These are phyloP conservation scores for Acronicta leporina DNA, from an alignment of 2,888 invertebrate genomes.

Conservation along the genomic window DNA sequence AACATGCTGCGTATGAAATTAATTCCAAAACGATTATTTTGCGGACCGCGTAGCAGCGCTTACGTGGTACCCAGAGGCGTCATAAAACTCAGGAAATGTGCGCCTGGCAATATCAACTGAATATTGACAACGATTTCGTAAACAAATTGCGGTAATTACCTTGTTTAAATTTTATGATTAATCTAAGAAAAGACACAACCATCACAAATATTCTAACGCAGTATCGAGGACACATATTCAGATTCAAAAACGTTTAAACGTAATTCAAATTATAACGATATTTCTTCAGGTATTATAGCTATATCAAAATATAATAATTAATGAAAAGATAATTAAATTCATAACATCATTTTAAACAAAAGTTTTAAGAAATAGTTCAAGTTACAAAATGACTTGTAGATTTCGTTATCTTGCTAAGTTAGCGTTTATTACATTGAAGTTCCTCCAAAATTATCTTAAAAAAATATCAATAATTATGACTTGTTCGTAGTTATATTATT, in stretches of 20 bases:
- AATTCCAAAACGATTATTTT: conserved; percentile 32
- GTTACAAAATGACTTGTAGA: conserved; percentile 20
- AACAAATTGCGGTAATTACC: conserved; percentile 30
- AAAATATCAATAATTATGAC: conserved; percentile 34
- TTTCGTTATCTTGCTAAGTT: conserved; percentile 25
- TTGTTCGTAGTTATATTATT: conserved; percentile 36
- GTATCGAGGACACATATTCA: too few species aligned
- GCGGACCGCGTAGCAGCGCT: conserved; percentile 5
- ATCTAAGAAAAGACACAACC: too few species aligned
- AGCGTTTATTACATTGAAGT: background rate
- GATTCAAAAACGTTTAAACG: too few species aligned
- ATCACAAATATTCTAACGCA: too few species aligned
- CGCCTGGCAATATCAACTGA: conserved; percentile 19
- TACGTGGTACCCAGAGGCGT: conserved; percentile 24
- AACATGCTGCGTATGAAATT: conserved; percentile 47
- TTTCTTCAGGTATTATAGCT: too few species aligned
- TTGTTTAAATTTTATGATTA: conserved; percentile 14
- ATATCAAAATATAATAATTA: too few species aligned
- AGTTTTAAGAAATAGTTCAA: too few species aligned
- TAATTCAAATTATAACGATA: too few species aligned
- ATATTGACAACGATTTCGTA: conserved; percentile 35
- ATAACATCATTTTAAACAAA: too few species aligned
- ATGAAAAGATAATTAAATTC: too few species aligned
- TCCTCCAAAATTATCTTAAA: conserved; percentile 16
- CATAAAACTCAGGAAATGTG: conserved; percentile 15